Conservation (phyloP, 2,113 vertebrate genomes). For the Tor tambroides region DNA sequence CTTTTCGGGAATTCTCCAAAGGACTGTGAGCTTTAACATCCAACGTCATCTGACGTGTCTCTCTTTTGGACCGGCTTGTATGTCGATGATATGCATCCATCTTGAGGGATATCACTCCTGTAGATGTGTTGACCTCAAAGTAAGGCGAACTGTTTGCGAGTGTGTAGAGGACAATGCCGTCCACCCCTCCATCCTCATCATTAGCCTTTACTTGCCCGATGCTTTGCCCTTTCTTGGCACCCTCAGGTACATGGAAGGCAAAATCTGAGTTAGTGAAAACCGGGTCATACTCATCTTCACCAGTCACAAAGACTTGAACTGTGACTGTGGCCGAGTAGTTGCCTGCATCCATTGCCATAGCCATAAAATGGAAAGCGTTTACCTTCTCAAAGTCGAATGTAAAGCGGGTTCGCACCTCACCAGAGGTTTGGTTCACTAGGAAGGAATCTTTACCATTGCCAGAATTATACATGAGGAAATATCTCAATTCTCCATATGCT, state of each 20-base stretch:
- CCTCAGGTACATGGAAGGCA: slow-evolving; percentile 88
- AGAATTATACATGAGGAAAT: slow-evolving; percentile 73
- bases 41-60: slow-evolving; percentile 85
- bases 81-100: slow-evolving; percentile 79
- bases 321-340: slow-evolving; percentile 92
- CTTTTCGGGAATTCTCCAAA: slow-evolving; percentile 84
- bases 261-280: slow-evolving; percentile 85
- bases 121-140: slow-evolving; percentile 92
- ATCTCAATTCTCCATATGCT: slow-evolving; percentile 84
- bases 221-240: slow-evolving; percentile 86
- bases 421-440: slow-evolving; percentile 81
- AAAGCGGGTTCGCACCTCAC: slow-evolving; percentile 84
- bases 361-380: slow-evolving; percentile 85
- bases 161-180: slow-evolving; percentile 90
- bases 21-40: slow-evolving; percentile 90
- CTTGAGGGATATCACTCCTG: slow-evolving; percentile 87
- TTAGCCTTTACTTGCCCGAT: slow-evolving; percentile 89
- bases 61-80: slow-evolving; percentile 78
- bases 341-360: slow-evolving; percentile 85
- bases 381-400: slow-evolving; percentile 91
- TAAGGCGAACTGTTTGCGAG: slow-evolving; percentile 83
- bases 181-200: slow-evolving; percentile 91
- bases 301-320: slow-evolving; percentile 89
- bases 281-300: slow-evolving; percentile 95
- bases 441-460: slow-evolving; percentile 78